These are phyloP conservation scores for Microtus richardsoni DNA, from an alignment of 2,113 vertebrate species.

Conservation along the genomic window DNA sequence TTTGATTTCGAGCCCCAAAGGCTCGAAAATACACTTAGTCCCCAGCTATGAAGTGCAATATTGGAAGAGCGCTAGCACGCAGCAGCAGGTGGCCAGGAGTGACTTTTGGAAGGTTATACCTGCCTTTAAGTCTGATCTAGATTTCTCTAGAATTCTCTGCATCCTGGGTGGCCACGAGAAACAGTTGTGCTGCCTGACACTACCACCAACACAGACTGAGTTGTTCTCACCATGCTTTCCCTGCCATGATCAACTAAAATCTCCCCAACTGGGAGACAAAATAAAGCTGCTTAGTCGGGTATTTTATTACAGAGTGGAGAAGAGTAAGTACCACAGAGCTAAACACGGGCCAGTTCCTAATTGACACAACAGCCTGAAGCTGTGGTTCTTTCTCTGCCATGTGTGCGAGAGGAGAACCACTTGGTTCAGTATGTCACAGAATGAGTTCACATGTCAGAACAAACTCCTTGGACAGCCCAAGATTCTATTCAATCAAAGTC, in stretches of 20 bases:
- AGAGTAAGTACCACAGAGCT: background rate
- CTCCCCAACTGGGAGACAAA: background rate
- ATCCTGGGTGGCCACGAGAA: too few species aligned
- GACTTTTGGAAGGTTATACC: background rate
- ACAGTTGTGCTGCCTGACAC: background rate
- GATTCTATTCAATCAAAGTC: constrained; percentile 60
- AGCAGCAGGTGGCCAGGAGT: background rate
- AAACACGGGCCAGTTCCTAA: constrained; percentile 1
- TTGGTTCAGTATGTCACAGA: background rate
- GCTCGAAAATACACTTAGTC: too few species aligned
- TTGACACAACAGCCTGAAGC: background rate
- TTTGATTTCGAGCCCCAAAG: background rate
- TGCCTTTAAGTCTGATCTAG: background rate
- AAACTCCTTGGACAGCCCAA: constrained; percentile 70
- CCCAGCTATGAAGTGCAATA: background rate
- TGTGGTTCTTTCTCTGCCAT: background rate
- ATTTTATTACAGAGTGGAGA: background rate
- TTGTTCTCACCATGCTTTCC: background rate
- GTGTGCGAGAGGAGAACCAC: background rate
- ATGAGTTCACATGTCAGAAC: constrained; percentile 4
- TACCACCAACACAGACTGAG: background rate
- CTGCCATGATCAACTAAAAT: background rate
- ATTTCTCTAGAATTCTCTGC: background rate
- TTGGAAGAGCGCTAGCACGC: background rate
- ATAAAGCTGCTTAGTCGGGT: too few species aligned